These are phyloP conservation scores for Platysteira castanea DNA, from an alignment of 2,113 vertebrate species.

Conservation along the genomic window DNA sequence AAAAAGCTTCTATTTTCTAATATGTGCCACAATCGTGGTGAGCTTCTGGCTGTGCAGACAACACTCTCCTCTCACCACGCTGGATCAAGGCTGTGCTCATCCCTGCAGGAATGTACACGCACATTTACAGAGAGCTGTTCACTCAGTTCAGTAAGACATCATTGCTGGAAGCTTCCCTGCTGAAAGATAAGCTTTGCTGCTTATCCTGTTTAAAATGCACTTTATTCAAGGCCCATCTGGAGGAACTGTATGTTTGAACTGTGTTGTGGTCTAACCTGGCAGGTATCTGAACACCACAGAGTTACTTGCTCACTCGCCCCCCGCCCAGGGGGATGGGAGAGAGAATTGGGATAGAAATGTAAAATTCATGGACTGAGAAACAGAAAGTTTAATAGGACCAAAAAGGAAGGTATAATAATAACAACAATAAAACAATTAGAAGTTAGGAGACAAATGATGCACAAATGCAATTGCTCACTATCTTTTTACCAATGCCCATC, in stretches of 20 bases:
- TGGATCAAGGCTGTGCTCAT: neutral
- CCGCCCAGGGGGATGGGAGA: neutral
- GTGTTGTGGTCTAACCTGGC: neutral
- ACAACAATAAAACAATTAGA: neutral
- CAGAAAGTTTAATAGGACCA: neutral
- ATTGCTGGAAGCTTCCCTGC: neutral
- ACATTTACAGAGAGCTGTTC: neutral
- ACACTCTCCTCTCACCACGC: accelerated
- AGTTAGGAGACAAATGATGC: neutral
- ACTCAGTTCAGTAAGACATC: neutral
- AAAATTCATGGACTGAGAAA: neutral
- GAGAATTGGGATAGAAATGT: neutral
- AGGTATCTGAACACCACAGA: neutral
- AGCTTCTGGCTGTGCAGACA: neutral
- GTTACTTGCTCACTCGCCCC: accelerated
- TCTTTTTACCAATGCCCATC: neutral
- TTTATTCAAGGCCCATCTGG: neutral
- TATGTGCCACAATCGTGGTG: neutral
- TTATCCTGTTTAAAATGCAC: neutral
- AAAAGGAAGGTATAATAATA: neutral
- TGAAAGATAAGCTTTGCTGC: neutral
- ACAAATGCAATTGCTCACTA: neutral
- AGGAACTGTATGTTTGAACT: neutral
- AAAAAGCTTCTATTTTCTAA: neutral
- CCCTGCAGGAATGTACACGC: neutral